phyloP scores from a whole-genome alignment of 2,113 vertebrate species.

The Ondatra zibethicus region DNA sequence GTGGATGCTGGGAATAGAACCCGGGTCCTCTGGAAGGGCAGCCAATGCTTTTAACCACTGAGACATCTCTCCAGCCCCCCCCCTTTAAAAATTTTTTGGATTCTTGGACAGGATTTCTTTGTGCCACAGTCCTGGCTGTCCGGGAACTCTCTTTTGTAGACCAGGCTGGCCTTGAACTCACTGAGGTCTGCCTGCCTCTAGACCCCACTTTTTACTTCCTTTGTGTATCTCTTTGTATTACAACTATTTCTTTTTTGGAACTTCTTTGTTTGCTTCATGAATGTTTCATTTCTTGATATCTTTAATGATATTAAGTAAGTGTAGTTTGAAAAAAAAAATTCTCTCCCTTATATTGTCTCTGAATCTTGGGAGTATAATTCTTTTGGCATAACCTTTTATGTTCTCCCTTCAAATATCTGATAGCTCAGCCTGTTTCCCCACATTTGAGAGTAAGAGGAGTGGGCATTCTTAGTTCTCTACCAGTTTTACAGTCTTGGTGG shows the following conservation, averaged over 20 bases:
- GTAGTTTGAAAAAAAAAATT: neutral
- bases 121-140: neutral
- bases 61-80: neutral
- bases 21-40: neutral
- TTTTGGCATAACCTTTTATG: neutral
- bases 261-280: neutral
- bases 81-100: neutral
- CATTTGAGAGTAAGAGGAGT: neutral
- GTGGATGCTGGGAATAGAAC: neutral
- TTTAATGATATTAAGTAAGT: neutral
- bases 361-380: neutral
- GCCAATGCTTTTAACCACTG: neutral
- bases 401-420: neutral
- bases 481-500: neutral
- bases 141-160: neutral
- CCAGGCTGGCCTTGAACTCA: neutral
- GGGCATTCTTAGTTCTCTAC: neutral
- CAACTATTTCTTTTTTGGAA: neutral
- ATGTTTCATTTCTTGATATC: neutral
- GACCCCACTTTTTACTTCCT: neutral
- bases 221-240: neutral
- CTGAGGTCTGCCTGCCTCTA: neutral
- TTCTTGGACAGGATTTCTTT: neutral
- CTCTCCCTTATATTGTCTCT: neutral
- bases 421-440: neutral